These are phyloP conservation scores for Parnassius mnemosyne DNA, from an alignment of 2,888 invertebrate species.

Conservation along the genomic window DNA sequence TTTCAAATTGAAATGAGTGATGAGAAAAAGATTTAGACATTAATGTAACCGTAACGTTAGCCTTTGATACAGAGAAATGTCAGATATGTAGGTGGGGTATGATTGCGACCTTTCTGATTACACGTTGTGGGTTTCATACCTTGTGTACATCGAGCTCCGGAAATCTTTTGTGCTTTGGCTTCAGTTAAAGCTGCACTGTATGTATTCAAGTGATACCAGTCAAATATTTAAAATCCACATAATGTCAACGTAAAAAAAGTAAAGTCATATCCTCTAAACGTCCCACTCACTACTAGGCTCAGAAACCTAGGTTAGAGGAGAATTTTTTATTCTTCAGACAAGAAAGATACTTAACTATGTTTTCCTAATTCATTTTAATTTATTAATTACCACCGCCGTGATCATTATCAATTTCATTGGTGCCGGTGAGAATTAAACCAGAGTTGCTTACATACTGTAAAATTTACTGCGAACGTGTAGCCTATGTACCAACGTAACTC, in stretches of 20 bases:
- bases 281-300: no score
- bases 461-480: no score
- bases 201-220: not conserved
- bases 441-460: no score
- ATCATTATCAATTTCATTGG: no score
- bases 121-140: slow-evolving; percentile 79
- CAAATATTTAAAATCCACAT: slow-evolving; percentile 10
- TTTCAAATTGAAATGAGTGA: not conserved
- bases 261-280: no score
- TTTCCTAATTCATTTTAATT: no score
- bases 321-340: no score
- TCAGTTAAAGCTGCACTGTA: slow-evolving; percentile 48
- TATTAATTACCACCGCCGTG: no score
- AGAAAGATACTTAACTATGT: no score
- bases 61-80: slow-evolving; percentile 55
- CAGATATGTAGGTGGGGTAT: slow-evolving; percentile 66
- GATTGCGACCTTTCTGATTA: slow-evolving; percentile 80
- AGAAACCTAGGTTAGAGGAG: no score
- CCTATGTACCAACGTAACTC: no score
- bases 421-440: no score
- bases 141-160: slow-evolving; percentile 78
- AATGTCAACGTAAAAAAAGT: not conserved
- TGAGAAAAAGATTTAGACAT: slow-evolving; percentile 4
- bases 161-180: slow-evolving; percentile 80
- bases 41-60: slow-evolving; percentile 37